phyloP scores from a whole-genome alignment of 2,888 invertebrate genomes.

The Erebia epiphron region DNA sequence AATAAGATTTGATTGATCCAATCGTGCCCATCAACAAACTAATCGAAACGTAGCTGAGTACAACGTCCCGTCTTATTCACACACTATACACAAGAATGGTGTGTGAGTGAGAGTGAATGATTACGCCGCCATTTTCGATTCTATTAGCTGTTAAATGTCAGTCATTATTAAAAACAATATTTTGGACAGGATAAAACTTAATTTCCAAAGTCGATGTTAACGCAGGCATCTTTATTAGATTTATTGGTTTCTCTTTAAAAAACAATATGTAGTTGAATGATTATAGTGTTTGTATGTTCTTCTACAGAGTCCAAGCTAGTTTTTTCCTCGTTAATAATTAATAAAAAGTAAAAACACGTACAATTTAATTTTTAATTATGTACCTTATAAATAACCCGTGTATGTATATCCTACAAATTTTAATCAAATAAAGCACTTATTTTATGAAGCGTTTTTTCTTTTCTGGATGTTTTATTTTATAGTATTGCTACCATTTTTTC shows the following conservation, averaged over 20 bases:
- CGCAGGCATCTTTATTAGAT: neutral
- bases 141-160: no score
- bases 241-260: neutral
- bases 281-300: conserved; percentile 29
- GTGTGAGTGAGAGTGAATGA: no score
- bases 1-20: no score
- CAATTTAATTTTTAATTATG: conserved; percentile 64
- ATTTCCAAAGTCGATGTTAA: neutral
- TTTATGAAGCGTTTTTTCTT: conserved; percentile 70
- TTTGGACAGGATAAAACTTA: no score
- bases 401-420: conserved; percentile 67
- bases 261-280: neutral
- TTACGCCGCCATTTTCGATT: no score
- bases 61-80: no score
- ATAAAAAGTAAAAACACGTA: conserved; percentile 54
- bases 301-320: conserved; percentile 57
- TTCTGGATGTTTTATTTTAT: conserved; percentile 16
- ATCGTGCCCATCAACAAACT: no score
- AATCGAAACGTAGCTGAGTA: no score
- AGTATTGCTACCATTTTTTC: neutral
- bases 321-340: conserved; percentile 43
- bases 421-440: conserved; percentile 81
- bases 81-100: no score
- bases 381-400: conserved; percentile 50
- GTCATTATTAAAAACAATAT: no score